Evolutionary conservation across 2,797 vertebrate species (phyloP), one percentile per base, ranked within the genome.

Genomic region (Cynodonichthys magdalenae): DNA sequence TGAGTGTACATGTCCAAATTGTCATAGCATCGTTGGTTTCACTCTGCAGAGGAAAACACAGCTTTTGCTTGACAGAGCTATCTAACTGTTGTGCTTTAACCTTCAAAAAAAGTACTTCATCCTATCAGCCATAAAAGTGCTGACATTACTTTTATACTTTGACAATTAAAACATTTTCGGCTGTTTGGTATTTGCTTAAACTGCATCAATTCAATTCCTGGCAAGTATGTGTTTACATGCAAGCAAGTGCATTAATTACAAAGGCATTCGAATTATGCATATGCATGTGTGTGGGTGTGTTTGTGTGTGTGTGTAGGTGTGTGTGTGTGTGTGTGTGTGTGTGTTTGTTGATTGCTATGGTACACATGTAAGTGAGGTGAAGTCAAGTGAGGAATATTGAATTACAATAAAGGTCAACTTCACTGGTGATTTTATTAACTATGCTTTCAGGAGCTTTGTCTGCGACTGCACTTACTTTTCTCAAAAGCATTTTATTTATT

Each of bases 381-480:
- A 20, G 52, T 19, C 52, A 54, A 54, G 52, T 39, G 34, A 54
- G 18, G 18, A 15, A 24, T 54, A 41, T 54, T 41, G 17, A 14
- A 20, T 53, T 36, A 53, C 12, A 20, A 53, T 36, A 39, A 69
- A 76, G 59, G 62, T 80, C 71, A 69, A n/a, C 2, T 59, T 56
- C 31, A 53, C 59, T 52, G 24, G 49, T 55, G 53, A 56, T 63
- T 73, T 55, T 44, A 59, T 63, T 71, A 56, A 48, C 41, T 6
- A 29, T 53, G 11, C 8, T 11, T 47, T 15, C 17, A 62, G 48
- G 24, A 15, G 52, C 31, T 53, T 49, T 50, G 27, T 57, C 48
- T 54, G 45, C 48, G 59, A n/a, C n/a, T n/a, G n/a, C n/a, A n/a
- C 63, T 54, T 31, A 59, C 44, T 45, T 66, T 39, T 51, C 24